Conservation (phyloP, 2,113 vertebrate genomes). For the Rynchops niger region DNA sequence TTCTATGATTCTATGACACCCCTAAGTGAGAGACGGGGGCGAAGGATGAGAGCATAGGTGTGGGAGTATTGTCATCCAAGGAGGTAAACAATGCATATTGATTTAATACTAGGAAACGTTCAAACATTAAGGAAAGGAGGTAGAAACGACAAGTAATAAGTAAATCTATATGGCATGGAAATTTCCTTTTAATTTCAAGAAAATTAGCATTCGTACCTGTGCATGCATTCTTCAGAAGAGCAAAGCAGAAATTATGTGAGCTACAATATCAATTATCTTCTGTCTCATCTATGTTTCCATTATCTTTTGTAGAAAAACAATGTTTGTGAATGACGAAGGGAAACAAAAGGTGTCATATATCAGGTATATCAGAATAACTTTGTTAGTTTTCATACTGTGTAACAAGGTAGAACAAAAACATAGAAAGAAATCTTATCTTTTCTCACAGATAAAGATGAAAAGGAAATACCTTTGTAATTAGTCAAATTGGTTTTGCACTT, state of each 20-base stretch:
- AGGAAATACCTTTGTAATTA: constrained; percentile 50
- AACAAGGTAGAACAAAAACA: constrained; percentile 36
- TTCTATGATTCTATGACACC: too few relatives aligned
- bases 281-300: constrained; percentile 3
- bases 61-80: neutral
- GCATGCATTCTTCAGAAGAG: neutral
- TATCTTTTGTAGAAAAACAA: neutral
- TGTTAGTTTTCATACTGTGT: constrained; percentile 15
- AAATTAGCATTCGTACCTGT: neutral
- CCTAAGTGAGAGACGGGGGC: neutral
- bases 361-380: constrained; percentile 16
- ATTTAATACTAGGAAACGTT: neutral
- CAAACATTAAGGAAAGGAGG: neutral
- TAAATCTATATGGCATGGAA: neutral
- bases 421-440: constrained; percentile 50
- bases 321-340: constrained; percentile 2
- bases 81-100: neutral
- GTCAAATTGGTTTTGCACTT: constrained; percentile 31
- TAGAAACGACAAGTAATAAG: neutral
- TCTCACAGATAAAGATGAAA: constrained; percentile 33
- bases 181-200: neutral
- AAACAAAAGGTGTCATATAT: neutral
- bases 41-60: rapidly evolving
- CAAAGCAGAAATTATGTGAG: neutral
- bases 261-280: neutral